Conservation (phyloP, 2,888 invertebrate genomes). For the Dysmachus trigonus region DNA sequence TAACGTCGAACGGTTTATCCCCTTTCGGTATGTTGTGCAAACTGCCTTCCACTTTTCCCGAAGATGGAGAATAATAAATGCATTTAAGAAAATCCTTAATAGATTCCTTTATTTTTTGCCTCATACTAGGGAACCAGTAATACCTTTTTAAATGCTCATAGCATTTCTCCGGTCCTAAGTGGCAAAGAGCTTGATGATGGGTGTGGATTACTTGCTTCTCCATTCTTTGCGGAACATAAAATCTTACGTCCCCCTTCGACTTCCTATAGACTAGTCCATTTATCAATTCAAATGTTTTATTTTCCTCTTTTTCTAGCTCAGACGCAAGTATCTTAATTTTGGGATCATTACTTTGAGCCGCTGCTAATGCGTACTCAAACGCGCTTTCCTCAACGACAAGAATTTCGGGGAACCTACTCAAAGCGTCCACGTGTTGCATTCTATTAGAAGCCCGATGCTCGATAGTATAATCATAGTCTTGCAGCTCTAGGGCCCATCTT, state of each 20-base stretch:
- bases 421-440: constrained; percentile 56
- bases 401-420: constrained; percentile 51
- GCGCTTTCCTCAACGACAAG: constrained; percentile 40
- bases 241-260: constrained; percentile 16
- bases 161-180: constrained; percentile 55
- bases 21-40: no score
- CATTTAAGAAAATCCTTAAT: constrained; percentile 43
- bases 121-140: constrained; percentile 57
- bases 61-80: constrained; percentile 36
- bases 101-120: constrained; percentile 42
- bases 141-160: constrained; percentile 46
- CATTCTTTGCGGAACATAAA: constrained; percentile 52
- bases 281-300: constrained; percentile 38
- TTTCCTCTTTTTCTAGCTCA: constrained; percentile 49
- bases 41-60: constrained; percentile 49
- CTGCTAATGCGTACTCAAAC: constrained; percentile 47
- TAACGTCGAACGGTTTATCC: constrained; percentile 52
- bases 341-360: constrained; percentile 48
- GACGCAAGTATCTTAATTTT: constrained; percentile 50
- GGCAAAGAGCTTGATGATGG: constrained; percentile 55
- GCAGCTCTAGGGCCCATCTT: constrained; percentile 50
- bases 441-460: constrained; percentile 50
- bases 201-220: constrained; percentile 50
- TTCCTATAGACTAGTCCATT: constrained; percentile 46
- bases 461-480: constrained; percentile 50